Percentiles rank a stretch among this genome's conserved stretches.
phyloP scores from a whole-genome alignment of 2,888 invertebrate species.

The Drosophila villosipedis region DNA sequence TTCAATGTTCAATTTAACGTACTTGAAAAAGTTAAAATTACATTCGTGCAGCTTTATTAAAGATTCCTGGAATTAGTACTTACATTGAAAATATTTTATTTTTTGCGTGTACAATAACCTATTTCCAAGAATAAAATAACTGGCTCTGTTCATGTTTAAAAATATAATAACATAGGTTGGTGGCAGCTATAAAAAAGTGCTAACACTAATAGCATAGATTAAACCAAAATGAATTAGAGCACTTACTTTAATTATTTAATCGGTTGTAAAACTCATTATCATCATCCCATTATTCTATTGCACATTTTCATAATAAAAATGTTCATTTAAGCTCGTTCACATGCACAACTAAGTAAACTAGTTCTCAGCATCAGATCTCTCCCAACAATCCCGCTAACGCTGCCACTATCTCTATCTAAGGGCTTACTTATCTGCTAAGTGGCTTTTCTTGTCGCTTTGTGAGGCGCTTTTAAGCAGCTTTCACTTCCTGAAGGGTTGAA shows the following conservation, averaged over 20 bases:
- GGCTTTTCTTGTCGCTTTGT: constrained; percentile 5
- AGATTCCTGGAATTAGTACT: neutral
- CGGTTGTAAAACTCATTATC: neutral
- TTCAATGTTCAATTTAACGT: neutral
- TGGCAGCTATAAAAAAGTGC: neutral
- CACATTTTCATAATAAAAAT: constrained; percentile 2
- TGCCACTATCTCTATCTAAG: neutral
- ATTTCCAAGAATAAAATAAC: neutral
- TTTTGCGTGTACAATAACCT: neutral
- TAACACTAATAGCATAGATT: neutral
- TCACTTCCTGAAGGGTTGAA: constrained; percentile 34
- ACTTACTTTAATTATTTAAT: neutral
- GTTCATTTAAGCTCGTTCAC: neutral
- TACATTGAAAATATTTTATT: no score
- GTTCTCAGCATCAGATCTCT: neutral
- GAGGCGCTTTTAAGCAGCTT: neutral
- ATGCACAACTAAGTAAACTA: neutral
- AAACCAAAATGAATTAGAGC: neutral
- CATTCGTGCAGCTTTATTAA: neutral
- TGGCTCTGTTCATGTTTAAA: neutral
- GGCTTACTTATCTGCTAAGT: neutral
- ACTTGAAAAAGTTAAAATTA: neutral
- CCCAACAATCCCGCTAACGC: neutral
- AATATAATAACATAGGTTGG: neutral
- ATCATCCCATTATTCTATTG: neutral